Evolutionary conservation across 2,888 invertebrate species (phyloP).

Genomic region (Eurytoma californica): DNA sequence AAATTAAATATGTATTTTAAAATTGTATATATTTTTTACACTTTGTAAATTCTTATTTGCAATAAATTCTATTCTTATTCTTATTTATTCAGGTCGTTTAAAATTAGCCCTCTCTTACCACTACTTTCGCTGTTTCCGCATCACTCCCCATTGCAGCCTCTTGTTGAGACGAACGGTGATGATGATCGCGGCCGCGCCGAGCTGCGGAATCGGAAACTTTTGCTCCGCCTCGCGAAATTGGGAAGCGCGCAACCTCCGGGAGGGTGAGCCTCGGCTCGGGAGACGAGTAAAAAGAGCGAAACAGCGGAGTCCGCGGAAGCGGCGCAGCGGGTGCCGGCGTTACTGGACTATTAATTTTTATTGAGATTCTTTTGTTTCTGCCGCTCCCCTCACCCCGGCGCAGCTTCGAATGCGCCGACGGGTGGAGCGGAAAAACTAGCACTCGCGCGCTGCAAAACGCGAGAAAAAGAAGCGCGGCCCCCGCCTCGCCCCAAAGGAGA

Average conservation of each 20-base stretch:
- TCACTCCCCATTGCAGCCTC: not conserved
- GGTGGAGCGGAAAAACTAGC: slow-evolving; percentile 4
- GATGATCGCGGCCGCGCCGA: slow-evolving; percentile 25
- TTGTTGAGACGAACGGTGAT: slow-evolving; percentile 26
- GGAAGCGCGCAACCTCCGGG: slow-evolving; percentile 12
- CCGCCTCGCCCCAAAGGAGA: slow-evolving; percentile 30
- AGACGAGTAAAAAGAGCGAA: not conserved
- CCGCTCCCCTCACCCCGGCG: not conserved
- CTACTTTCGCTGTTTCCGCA: not conserved
- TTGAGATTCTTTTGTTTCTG: slow-evolving; percentile 40
- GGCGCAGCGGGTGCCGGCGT: not conserved
- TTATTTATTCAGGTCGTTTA: too few species aligned
- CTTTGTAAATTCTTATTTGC: too few species aligned
- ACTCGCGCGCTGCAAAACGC: not conserved
- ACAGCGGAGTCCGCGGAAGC: not conserved
- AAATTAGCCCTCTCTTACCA: not conserved
- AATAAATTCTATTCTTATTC: too few species aligned
- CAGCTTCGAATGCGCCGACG: not conserved
- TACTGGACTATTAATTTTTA: slow-evolving; percentile 54
- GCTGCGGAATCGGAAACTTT: slow-evolving; percentile 31
- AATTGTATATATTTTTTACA: too few species aligned
- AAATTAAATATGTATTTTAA: too few species aligned
- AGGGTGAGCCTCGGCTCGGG: not conserved
- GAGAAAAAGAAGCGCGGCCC: slow-evolving; percentile 17
- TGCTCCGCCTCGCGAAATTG: slow-evolving; percentile 14